Evolutionary conservation across 2,113 vertebrate species (phyloP), one percentile per base, ranked within the genome.

Genomic region (Anser cygnoides): DNA sequence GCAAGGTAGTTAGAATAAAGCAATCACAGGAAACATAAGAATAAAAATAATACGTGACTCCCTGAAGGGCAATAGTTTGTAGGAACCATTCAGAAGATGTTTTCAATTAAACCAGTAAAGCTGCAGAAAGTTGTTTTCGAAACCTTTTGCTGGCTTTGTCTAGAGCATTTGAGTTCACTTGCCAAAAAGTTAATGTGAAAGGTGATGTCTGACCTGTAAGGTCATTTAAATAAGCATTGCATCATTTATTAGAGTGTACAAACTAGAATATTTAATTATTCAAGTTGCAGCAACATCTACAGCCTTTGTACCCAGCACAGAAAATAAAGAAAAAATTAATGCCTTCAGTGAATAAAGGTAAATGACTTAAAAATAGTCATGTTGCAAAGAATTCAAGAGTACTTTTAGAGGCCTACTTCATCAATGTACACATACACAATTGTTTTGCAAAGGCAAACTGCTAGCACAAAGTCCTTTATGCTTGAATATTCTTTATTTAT

Each of bases 261-360:
- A 94, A 50, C 58, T 62, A 67, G 44, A 87, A 59, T 84, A 81
- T 55, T 90, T 50, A 85, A 80, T 90, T 82, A 90, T 59, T 93
- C 61, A 78, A 37, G 41, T 41, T 90, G 37, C 54, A 92, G 28
- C 73, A 72, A 94, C 55, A 93, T 33, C 68, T 77, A 75, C 7
- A 90, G 75, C 10, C 49, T 19, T 70, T 71, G 5, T 44, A 37
- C 22, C 55, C 62, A 57, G 59, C 77, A 92, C 0, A 87, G 43
- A 70, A 84, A 94, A 87, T 33, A 74, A 78, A 74, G 10, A 9
- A 68, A 76, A 74, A 70, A 41, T 3, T 23, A 7, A 22, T 13
- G 11, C n/a, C 49, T 79, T 11, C 20, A 71, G 26, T 73, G 49
- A 63, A 77, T 81, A 88, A 73, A 88, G 62, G 52, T 54, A 90